Evolutionary conservation across 2,888 invertebrate genomes (phyloP).

Genomic region (Tillus elongatus): DNA sequence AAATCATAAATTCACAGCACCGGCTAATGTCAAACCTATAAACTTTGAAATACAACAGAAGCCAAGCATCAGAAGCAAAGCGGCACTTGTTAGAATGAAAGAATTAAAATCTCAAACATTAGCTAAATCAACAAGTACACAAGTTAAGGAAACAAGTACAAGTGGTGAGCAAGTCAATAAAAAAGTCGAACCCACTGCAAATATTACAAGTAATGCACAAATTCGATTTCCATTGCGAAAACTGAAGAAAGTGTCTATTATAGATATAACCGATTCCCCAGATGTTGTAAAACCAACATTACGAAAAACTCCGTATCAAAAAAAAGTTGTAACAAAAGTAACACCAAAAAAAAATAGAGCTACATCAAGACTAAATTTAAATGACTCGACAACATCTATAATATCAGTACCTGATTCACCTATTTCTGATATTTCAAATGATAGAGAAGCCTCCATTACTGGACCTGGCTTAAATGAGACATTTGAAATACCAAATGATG

Average conservation of each 20-base stretch:
- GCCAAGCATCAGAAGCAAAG: too few species aligned
- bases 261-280: not conserved
- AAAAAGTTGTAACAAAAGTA: too few species aligned
- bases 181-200: not conserved
- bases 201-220: not conserved
- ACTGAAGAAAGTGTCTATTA: constrained; percentile 1
- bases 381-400: not conserved
- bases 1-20: not conserved
- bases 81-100: not conserved
- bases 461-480: not conserved
- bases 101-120: not conserved
- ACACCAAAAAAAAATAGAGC: too few species aligned
- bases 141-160: not conserved
- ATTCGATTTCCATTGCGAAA: not conserved
- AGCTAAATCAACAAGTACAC: not conserved
- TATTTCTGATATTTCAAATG: not conserved
- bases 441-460: too few species aligned
- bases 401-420: not conserved
- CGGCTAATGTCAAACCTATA: not conserved
- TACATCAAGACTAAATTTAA: too few species aligned
- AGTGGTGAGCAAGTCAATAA: not conserved
- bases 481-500: too few species aligned
- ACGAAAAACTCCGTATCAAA: constrained; percentile 1
- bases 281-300: too few species aligned
- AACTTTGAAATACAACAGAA: too few species aligned